phyloP scores from a whole-genome alignment of 2,888 invertebrate species.

The Parnassius glacialis region DNA sequence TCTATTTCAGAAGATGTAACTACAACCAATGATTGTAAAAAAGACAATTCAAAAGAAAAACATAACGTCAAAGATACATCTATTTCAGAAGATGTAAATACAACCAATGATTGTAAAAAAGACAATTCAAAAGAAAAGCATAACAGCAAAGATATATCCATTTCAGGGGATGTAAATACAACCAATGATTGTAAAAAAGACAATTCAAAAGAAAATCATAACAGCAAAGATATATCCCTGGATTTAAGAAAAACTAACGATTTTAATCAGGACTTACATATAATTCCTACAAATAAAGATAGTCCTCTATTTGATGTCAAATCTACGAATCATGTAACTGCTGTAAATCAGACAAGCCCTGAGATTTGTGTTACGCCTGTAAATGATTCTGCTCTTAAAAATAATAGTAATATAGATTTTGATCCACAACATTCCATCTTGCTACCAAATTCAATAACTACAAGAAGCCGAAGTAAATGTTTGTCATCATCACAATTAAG shows the following conservation, averaged over 20 bases:
- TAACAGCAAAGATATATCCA: constrained; percentile 16
- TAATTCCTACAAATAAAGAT: neutral
- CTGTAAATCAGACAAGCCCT: constrained; percentile 1
- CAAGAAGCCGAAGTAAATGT: constrained; percentile 39
- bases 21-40: constrained; percentile 9
- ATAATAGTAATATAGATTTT: neutral
- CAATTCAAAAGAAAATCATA: constrained; percentile 41
- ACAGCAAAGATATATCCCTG: constrained; percentile 14
- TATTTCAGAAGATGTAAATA: constrained; percentile 2
- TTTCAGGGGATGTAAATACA: constrained; percentile 4
- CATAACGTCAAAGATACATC: constrained; percentile 19
- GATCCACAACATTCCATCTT: constrained; percentile 14
- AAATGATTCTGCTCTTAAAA: no score
- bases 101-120: constrained; percentile 7
- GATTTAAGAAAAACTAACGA: constrained; percentile 6
- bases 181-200: constrained; percentile 5
- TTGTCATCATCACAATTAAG: constrained; percentile 3
- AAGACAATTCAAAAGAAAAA: constrained; percentile 40
- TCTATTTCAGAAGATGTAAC: constrained; percentile 2
- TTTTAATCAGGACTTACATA: neutral
- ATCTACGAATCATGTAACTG: neutral
- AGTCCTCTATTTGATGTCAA: neutral
- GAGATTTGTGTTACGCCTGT: no score
- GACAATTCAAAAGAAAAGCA: constrained; percentile 40
- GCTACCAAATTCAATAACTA: constrained; percentile 30